Evolutionary conservation across 2,113 vertebrate species (phyloP).

Genomic region (Larimichthys crocea): DNA sequence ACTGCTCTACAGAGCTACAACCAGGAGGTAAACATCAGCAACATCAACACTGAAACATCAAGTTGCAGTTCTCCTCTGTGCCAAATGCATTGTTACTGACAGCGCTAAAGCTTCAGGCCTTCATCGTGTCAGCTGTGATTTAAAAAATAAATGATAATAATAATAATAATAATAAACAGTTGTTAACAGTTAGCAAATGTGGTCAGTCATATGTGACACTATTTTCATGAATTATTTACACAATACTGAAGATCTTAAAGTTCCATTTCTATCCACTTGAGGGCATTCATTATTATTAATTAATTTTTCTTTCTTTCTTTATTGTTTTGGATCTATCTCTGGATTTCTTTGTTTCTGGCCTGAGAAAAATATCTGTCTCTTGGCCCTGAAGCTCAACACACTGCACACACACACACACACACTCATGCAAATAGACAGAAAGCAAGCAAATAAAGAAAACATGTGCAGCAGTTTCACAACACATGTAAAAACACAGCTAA

Average conservation of each 20-base stretch:
- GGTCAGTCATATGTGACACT: background rate
- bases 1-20: slow-evolving; percentile 88
- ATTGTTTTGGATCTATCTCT: too few relatives aligned
- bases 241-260: background rate
- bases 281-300: background rate
- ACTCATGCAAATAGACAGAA: too few relatives aligned
- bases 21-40: slow-evolving; percentile 74
- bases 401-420: too few relatives aligned
- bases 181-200: background rate
- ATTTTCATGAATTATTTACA: background rate
- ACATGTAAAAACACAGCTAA: too few relatives aligned
- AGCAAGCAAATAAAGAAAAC: too few relatives aligned
- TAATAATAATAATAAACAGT: background rate
- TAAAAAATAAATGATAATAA: too few relatives aligned
- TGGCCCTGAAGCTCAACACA: too few relatives aligned
- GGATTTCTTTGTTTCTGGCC: too few relatives aligned
- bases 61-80: background rate
- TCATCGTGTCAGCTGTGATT: background rate
- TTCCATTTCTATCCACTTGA: background rate
- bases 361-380: too few relatives aligned
- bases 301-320: too few relatives aligned
- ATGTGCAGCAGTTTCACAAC: too few relatives aligned
- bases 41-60: background rate
- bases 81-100: background rate
- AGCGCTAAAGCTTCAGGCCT: background rate